These are phyloP conservation scores for Muscicapa comitata DNA, from an alignment of 2,797 vertebrate species.

Conservation along the genomic window DNA sequence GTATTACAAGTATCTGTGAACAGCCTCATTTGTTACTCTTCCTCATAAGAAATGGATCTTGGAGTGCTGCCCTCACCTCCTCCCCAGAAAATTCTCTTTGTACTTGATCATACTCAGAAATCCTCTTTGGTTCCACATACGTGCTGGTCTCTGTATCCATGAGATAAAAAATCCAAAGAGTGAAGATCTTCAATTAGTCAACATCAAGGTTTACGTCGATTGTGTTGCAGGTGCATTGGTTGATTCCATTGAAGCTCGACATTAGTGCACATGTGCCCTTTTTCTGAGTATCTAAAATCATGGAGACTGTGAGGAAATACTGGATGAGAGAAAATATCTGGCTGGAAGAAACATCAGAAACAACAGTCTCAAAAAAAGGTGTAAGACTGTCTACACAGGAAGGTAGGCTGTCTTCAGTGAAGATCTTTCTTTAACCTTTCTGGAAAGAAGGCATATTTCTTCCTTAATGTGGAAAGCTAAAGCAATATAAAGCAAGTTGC, in stretches of 20 bases:
- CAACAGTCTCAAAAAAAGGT: conserved; percentile 51
- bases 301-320: conserved; percentile 55
- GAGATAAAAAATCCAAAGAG: conserved; percentile 6
- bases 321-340: conserved; percentile 54
- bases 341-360: conserved; percentile 48
- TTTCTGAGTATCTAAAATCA: conserved; percentile 57
- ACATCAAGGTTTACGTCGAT: conserved; percentile 51
- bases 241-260: conserved; percentile 50
- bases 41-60: background rate
- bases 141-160: background rate
- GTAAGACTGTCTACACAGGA: conserved; percentile 35
- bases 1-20: background rate
- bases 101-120: background rate
- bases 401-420: conserved; percentile 56
- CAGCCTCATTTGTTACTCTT: background rate
- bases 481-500: background rate
- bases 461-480: background rate
- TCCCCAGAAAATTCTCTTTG: background rate
- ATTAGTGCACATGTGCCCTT: conserved; percentile 30
- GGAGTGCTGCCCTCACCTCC: background rate
- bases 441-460: background rate
- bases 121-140: background rate
- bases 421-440: conserved; percentile 38
- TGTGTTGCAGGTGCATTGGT: conserved; percentile 55
- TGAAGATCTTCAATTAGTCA: conserved; percentile 28